Conservation (phyloP, 92 coral and sea anemone genomes). For the Epizoanthus scotinus region DNA sequence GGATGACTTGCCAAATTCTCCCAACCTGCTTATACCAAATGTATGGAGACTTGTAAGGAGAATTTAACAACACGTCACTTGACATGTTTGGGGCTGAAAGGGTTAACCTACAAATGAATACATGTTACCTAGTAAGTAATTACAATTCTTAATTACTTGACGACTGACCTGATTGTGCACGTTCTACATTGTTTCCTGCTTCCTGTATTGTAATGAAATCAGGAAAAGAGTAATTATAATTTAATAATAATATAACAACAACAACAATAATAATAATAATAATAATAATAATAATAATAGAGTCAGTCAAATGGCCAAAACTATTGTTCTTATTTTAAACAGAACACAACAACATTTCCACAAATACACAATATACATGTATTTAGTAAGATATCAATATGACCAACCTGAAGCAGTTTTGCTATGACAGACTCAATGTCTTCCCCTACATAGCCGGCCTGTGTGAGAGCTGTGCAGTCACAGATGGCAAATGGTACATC, state of each 20-base stretch:
- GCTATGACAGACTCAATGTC: constrained; percentile 98
- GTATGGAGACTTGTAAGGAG: no score
- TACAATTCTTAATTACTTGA: no score
- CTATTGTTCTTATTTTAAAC: no score
- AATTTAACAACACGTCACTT: no score
- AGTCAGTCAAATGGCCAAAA: neutral
- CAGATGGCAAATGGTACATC: constrained; percentile 99
- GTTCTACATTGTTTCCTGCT: constrained; percentile 95
- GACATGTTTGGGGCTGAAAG: no score
- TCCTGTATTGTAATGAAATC: constrained; percentile 50
- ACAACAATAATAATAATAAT: neutral
- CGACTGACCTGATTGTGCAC: constrained; percentile 89
- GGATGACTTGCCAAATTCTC: no score
- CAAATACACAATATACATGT: neutral
- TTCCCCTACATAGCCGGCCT: constrained; percentile 99
- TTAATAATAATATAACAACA: no score
- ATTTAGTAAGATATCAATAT: no score
- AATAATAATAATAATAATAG: neutral
- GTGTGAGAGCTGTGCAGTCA: constrained; percentile 97
- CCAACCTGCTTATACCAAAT: no score
- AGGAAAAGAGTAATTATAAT: neutral
- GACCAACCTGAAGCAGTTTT: constrained; percentile 88
- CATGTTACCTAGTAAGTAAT: no score
- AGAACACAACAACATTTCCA: neutral
- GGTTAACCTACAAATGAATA: no score